Conservation (phyloP, 2,113 vertebrate species). For the Phodopus roborovskii region DNA sequence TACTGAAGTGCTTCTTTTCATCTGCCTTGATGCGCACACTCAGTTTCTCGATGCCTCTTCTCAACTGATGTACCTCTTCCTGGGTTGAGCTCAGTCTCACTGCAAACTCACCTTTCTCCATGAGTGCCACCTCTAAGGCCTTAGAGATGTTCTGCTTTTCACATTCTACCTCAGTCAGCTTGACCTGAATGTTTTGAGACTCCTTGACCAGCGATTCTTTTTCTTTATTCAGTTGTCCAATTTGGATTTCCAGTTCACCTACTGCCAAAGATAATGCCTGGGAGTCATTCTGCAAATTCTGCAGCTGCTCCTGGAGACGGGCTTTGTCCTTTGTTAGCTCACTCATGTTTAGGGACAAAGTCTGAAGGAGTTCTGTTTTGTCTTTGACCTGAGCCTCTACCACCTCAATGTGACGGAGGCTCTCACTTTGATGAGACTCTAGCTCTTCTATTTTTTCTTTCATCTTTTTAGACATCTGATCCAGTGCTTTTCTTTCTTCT, state of each 20-base stretch:
- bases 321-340: constrained; percentile 84
- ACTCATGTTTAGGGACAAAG: constrained; percentile 79
- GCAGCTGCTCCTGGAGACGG: constrained; percentile 84
- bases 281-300: constrained; percentile 81
- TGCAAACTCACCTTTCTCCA: constrained; percentile 92
- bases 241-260: constrained; percentile 84
- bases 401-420: constrained; percentile 83
- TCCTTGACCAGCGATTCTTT: constrained; percentile 83
- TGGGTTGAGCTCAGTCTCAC: constrained; percentile 90
- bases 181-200: constrained; percentile 86
- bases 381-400: constrained; percentile 88
- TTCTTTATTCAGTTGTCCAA: constrained; percentile 85
- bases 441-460: constrained; percentile 85
- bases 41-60: constrained; percentile 92
- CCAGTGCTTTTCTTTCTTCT: constrained; percentile 88
- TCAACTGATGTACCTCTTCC: constrained; percentile 90
- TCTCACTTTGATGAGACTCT: constrained; percentile 84
- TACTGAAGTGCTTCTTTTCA: constrained; percentile 88
- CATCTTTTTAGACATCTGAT: constrained; percentile 83
- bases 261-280: constrained; percentile 78
- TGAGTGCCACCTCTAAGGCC: constrained; percentile 89
- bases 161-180: constrained; percentile 85
- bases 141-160: constrained; percentile 87
- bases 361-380: constrained; percentile 84
- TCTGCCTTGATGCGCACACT: constrained; percentile 93